Percentiles rank a stretch among this genome's conserved stretches.
These are phyloP conservation scores for Furnarius figulus DNA, from an alignment of 2,113 vertebrate species.

Conservation along the genomic window DNA sequence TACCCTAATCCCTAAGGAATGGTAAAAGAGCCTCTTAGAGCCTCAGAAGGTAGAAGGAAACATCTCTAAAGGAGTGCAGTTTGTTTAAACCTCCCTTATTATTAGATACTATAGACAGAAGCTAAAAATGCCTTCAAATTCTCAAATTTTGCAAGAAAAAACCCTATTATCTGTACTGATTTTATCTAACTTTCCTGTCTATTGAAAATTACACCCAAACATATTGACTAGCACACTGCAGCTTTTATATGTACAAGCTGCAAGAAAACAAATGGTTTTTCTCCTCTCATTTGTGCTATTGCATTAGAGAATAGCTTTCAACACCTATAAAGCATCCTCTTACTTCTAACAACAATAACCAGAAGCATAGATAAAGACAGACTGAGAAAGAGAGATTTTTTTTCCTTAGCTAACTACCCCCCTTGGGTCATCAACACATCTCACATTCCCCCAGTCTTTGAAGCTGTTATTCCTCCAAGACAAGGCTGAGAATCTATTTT, in stretches of 20 bases:
- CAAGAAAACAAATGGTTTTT: background rate
- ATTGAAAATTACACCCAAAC: background rate
- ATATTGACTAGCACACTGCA: background rate
- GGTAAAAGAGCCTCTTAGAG: background rate
- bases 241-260: background rate
- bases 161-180: background rate
- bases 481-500: background rate
- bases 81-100: background rate
- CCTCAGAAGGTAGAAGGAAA: background rate
- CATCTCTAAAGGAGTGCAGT: background rate
- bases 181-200: background rate
- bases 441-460: background rate
- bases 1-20: background rate
- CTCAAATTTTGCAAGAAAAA: background rate
- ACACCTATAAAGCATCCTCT: background rate
- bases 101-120: background rate
- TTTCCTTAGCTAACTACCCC: background rate
- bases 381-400: background rate
- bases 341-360: background rate
- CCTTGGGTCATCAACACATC: background rate
- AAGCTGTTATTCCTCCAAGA: background rate
- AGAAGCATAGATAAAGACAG: background rate
- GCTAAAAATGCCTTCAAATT: background rate
- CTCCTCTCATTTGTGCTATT: background rate
- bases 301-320: background rate